phyloP scores from a whole-genome alignment of 2,797 vertebrate genomes.

The Threskiornis aethiopicus region DNA sequence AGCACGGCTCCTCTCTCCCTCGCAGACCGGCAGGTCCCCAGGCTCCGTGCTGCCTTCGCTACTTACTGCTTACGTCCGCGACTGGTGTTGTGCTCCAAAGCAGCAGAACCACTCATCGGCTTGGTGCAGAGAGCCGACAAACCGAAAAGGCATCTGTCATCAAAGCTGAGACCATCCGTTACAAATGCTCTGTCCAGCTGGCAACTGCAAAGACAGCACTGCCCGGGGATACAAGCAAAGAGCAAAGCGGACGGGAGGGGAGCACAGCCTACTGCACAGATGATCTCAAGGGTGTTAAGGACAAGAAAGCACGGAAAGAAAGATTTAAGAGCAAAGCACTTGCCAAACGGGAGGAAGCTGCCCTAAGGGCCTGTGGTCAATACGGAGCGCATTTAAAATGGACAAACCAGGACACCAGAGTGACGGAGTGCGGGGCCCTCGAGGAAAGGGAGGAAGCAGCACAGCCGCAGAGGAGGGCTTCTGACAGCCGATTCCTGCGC shows the following conservation, averaged over 20 bases:
- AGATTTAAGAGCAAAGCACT: background rate
- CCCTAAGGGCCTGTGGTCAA: background rate
- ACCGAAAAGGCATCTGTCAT: background rate
- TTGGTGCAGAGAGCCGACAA: background rate
- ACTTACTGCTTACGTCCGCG: background rate
- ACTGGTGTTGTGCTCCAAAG: background rate
- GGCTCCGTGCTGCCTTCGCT: background rate
- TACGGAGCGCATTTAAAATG: fast-evolving
- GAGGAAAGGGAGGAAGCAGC: background rate
- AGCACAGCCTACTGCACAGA: background rate
- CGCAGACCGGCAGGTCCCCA: background rate
- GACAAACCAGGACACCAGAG: background rate
- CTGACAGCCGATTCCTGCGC: background rate
- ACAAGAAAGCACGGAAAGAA: background rate
- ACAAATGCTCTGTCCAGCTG: background rate
- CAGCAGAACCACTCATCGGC: background rate
- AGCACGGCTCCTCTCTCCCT: background rate
- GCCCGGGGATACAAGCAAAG: background rate
- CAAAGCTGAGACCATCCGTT: background rate
- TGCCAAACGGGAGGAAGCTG: background rate
- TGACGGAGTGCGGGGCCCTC: background rate
- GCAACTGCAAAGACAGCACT: background rate
- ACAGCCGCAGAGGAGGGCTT: background rate
- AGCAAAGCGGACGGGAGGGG: background rate
- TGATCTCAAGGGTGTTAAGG: background rate